Evolutionary conservation across 2,888 invertebrate species (phyloP).

Genomic region (Lacanobia oleracea): DNA sequence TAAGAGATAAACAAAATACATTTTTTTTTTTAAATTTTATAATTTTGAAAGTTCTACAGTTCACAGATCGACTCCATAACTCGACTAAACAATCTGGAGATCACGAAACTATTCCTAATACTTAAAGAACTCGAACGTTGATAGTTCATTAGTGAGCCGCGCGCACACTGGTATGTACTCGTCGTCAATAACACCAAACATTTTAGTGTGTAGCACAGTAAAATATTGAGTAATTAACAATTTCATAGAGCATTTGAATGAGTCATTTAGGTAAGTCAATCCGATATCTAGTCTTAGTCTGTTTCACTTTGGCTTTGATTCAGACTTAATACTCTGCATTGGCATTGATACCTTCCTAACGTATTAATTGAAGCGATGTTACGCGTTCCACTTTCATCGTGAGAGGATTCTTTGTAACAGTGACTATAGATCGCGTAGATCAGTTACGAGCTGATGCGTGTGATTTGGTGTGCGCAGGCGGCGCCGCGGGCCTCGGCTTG

Average conservation of each 20-base stretch:
- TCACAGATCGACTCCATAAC: conserved; percentile 80
- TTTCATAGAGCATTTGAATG: conserved; percentile 38
- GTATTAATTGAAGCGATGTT: conserved; percentile 46
- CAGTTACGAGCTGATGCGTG: conserved; percentile 54
- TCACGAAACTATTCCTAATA: conserved; percentile 86
- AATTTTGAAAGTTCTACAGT: conserved; percentile 69
- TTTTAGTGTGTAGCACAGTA: conserved; percentile 49
- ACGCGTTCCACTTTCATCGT: conserved; percentile 59
- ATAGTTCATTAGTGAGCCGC: conserved; percentile 60
- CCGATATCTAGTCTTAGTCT: conserved; percentile 66
- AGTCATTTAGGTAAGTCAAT: conserved; percentile 59
- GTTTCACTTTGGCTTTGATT: conserved; percentile 67
- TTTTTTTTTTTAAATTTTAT: conserved; percentile 45
- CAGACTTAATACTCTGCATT: conserved; percentile 62
- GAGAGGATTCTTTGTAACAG: conserved; percentile 57
- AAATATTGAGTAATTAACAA: conserved; percentile 57
- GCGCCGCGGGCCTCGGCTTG: conserved; percentile 56
- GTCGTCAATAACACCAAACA: conserved; percentile 35
- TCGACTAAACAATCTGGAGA: conserved; percentile 85
- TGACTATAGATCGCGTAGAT: conserved; percentile 58
- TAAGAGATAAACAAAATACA: conserved; percentile 52
- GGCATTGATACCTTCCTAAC: conserved; percentile 52
- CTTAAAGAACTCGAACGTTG: conserved; percentile 72
- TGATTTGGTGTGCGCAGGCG: conserved; percentile 62
- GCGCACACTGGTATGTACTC: conserved; percentile 58